phyloP scores from a whole-genome alignment of 1,140 invertebrate genomes.

The Augochlora pura region DNA sequence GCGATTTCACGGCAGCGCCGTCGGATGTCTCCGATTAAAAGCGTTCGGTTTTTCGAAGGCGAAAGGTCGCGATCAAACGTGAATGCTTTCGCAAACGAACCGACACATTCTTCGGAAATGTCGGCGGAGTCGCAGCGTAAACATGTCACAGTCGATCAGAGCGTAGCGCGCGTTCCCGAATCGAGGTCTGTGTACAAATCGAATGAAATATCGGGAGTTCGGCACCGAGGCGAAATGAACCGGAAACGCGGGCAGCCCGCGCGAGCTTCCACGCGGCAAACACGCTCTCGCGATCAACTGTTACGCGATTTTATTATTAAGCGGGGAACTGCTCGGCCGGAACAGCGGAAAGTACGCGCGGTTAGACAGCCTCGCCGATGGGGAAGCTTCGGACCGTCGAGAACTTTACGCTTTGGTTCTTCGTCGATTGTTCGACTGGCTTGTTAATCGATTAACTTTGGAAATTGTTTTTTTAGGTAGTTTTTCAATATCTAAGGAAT shows the following conservation, averaged over 20 bases:
- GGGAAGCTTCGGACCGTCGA: too few species aligned
- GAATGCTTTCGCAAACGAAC: constrained; percentile 29
- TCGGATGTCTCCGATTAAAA: not conserved
- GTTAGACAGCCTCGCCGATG: too few species aligned
- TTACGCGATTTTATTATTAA: too few species aligned
- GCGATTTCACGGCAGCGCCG: too few species aligned
- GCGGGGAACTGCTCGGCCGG: too few species aligned
- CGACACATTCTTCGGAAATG: constrained; percentile 36
- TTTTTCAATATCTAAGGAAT: too few species aligned
- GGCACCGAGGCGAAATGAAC: not conserved
- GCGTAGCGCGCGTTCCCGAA: constrained; percentile 11
- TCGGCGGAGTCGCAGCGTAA: constrained; percentile 25
- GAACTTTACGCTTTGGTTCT: too few species aligned
- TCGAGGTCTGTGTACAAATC: constrained; percentile 51
- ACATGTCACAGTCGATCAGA: constrained; percentile 54
- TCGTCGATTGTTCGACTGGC: too few species aligned
- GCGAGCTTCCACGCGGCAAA: not conserved
- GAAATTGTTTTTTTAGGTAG: too few species aligned
- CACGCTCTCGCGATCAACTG: not conserved
- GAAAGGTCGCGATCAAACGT: constrained; percentile 22
- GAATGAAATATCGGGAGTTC: constrained; percentile 23
- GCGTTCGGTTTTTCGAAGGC: not conserved
- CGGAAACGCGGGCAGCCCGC: too few species aligned
- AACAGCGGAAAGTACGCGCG: too few species aligned
- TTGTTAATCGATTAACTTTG: too few species aligned